phyloP scores from a whole-genome alignment of 2,888 invertebrate species.

The Hirtodrosophila histrioides region DNA sequence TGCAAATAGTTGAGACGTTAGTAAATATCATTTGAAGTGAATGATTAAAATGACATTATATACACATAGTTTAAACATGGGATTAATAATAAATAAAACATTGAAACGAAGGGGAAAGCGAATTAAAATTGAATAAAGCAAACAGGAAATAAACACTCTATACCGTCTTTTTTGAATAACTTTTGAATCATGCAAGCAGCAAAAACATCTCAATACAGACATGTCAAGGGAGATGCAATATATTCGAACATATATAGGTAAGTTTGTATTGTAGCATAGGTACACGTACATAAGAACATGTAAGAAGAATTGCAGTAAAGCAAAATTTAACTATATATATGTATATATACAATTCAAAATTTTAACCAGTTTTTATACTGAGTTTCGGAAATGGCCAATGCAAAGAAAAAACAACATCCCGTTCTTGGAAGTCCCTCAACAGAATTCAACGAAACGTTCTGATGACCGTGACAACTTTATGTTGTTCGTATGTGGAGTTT shows the following conservation, averaged over 20 bases:
- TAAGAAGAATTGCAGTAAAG: slow-evolving; percentile 25
- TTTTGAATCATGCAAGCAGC: slow-evolving; percentile 10
- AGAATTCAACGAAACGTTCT: slow-evolving; percentile 45
- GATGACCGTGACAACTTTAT: slow-evolving; percentile 49
- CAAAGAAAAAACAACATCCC: slow-evolving; percentile 32
- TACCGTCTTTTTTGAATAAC: slow-evolving; percentile 51
- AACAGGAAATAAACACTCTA: slow-evolving; percentile 59
- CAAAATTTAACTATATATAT: slow-evolving; percentile 21
- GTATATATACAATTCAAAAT: slow-evolving; percentile 30
- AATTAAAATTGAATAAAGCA: slow-evolving; percentile 60
- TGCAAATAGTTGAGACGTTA: slow-evolving; percentile 65
- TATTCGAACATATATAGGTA: neutral
- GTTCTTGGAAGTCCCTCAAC: slow-evolving; percentile 51
- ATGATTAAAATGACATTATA: slow-evolving; percentile 73
- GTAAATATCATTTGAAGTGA: slow-evolving; percentile 72
- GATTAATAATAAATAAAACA: slow-evolving; percentile 70
- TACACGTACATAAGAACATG: neutral
- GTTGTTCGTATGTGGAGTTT: slow-evolving; percentile 41
- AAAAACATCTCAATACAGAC: slow-evolving; percentile 15
- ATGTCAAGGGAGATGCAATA: slow-evolving; percentile 1
- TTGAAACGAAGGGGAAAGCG: slow-evolving; percentile 57
- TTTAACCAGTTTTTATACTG: slow-evolving; percentile 50
- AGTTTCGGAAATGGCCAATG: slow-evolving; percentile 46
- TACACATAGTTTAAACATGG: slow-evolving; percentile 78
- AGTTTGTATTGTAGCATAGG: no score